These are phyloP conservation scores for Pherbina coryleti DNA, from an alignment of 2,888 invertebrate species.

Conservation along the genomic window DNA sequence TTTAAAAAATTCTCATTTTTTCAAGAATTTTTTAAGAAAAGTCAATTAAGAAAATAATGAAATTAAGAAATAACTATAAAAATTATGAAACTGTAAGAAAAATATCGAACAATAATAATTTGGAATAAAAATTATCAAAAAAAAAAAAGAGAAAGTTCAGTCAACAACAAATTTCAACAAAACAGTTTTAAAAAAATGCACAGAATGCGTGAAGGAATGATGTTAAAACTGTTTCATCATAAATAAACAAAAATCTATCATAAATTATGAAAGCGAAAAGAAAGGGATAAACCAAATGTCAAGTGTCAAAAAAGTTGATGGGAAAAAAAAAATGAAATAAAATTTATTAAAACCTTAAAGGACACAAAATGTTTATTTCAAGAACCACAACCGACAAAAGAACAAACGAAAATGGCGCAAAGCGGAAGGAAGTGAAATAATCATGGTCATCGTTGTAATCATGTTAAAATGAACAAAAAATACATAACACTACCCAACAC, in stretches of 20 bases:
- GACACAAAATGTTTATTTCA: neutral
- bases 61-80: too few relatives aligned
- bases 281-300: neutral
- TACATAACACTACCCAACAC: conserved; percentile 47
- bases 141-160: too few relatives aligned
- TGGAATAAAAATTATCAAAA: too few relatives aligned
- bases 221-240: neutral
- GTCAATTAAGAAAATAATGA: too few relatives aligned
- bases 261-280: neutral
- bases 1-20: too few relatives aligned
- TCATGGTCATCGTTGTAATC: conserved; percentile 48
- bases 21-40: too few relatives aligned
- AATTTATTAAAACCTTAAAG: neutral
- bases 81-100: too few relatives aligned
- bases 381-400: conserved; percentile 1
- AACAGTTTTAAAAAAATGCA: too few relatives aligned
- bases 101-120: too few relatives aligned
- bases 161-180: too few relatives aligned
- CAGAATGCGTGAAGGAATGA: too few relatives aligned
- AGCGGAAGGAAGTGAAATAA: conserved; percentile 37
- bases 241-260: neutral
- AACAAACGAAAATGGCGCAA: neutral
- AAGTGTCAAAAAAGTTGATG: conserved; percentile 10
- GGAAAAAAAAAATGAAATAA: conserved; percentile 9
- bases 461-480: conserved; percentile 19